A percentile compares a stretch with the other conserved stretches of the same genome.
These are phyloP conservation scores for Orchesella flavescens DNA, from an alignment of 2,888 invertebrate genomes.

Conservation along the genomic window DNA sequence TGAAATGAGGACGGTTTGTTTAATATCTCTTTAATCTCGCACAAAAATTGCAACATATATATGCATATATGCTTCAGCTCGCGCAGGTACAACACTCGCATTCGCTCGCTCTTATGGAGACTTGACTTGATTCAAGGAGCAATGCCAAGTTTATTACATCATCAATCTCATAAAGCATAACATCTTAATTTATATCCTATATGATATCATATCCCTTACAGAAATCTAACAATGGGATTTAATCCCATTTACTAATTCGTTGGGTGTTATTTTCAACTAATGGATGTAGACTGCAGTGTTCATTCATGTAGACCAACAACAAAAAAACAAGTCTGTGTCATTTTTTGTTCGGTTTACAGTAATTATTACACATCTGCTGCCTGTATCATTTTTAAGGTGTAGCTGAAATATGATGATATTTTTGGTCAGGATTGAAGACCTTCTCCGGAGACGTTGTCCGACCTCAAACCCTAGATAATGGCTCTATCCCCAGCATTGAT, in stretches of 20 bases:
- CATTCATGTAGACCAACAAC: background rate
- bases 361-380: too few relatives aligned
- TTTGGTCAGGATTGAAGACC: too few relatives aligned
- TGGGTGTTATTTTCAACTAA: background rate
- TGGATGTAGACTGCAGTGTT: background rate
- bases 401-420: too few relatives aligned
- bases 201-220: background rate
- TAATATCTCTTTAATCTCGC: background rate
- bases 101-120: too few relatives aligned
- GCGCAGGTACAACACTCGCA: background rate
- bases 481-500: too few relatives aligned
- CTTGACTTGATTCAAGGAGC: background rate
- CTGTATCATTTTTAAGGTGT: too few relatives aligned
- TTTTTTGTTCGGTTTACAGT: too few relatives aligned
- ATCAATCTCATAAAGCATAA: conserved; percentile 37
- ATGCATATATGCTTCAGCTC: background rate
- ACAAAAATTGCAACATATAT: background rate
- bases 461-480: too few relatives aligned
- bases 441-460: too few relatives aligned
- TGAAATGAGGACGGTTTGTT: conserved; percentile 6
- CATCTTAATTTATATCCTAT: conserved; percentile 17
- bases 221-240: background rate
- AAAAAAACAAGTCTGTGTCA: background rate
- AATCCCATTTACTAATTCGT: background rate
- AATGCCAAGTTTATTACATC: conserved; percentile 50